Evolutionary conservation across 2,888 invertebrate genomes (phyloP).

Genomic region (Dasysyrphus albostriatus): DNA sequence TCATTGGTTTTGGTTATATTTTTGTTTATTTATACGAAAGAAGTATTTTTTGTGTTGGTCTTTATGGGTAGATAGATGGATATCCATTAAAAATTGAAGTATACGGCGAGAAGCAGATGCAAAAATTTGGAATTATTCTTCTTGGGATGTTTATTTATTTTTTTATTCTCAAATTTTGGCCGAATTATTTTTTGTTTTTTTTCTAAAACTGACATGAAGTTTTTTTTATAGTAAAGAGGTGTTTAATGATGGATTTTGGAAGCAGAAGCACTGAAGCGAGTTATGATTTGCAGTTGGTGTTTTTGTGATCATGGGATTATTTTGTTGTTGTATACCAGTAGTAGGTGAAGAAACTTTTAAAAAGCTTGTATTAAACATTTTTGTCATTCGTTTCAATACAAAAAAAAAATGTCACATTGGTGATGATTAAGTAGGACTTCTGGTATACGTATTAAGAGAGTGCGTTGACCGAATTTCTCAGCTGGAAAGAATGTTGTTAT

Average conservation of each 20-base stretch:
- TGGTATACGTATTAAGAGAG: not conserved
- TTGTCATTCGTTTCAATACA: not conserved
- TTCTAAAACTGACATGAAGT: slow-evolving; percentile 53
- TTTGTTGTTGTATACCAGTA: slow-evolving; percentile 4
- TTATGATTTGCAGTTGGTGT: slow-evolving; percentile 66
- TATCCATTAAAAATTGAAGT: slow-evolving; percentile 72
- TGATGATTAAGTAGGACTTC: slow-evolving; percentile 34
- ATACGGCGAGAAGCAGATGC: slow-evolving; percentile 71
- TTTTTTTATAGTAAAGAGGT: slow-evolving; percentile 62
- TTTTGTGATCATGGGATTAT: slow-evolving; percentile 30
- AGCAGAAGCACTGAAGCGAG: slow-evolving; percentile 65
- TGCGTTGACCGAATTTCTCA: slow-evolving; percentile 8
- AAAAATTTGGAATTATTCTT: slow-evolving; percentile 66
- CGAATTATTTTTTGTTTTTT: slow-evolving; percentile 6
- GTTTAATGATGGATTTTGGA: slow-evolving; percentile 66
- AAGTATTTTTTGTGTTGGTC: slow-evolving; percentile 47
- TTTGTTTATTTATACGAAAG: slow-evolving; percentile 60
- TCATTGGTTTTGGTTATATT: not conserved
- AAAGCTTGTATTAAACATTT: slow-evolving; percentile 29
- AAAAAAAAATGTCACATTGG: slow-evolving; percentile 57
- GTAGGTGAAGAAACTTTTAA: not conserved
- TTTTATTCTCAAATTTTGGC: slow-evolving; percentile 2
- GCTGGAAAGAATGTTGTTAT: not conserved
- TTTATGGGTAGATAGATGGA: slow-evolving; percentile 5
- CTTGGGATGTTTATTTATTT: slow-evolving; percentile 10